Percentiles rank a stretch among this genome's conserved stretches.
phyloP scores from a whole-genome alignment of 2,888 invertebrate species.

The Pomacea canaliculata region DNA sequence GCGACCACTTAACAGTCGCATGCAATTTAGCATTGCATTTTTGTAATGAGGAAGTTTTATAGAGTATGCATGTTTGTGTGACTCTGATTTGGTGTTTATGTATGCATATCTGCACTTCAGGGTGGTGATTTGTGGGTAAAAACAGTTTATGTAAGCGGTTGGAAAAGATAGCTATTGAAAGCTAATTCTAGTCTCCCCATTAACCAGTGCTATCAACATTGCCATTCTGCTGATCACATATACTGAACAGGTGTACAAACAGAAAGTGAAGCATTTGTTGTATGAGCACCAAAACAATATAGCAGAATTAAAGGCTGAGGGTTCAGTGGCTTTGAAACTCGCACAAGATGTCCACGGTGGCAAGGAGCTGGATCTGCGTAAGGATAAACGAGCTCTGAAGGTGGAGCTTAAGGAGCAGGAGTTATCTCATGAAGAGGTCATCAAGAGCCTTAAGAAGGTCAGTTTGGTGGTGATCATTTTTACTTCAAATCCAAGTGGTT shows the following conservation, averaged over 20 bases:
- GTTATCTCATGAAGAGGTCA: conserved; percentile 79
- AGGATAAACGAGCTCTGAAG: conserved; percentile 80
- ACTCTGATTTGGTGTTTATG: too few relatives aligned
- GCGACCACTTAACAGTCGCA: too few relatives aligned
- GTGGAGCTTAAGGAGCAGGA: conserved; percentile 79
- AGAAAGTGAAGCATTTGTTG: conserved; percentile 92
- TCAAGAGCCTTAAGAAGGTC: conserved; percentile 80
- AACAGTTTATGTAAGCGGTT: too few relatives aligned
- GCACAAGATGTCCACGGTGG: conserved; percentile 85
- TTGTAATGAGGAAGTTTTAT: too few relatives aligned
- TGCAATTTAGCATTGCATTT: too few relatives aligned
- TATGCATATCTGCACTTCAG: too few relatives aligned
- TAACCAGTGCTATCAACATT: too few relatives aligned
- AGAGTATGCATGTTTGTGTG: too few relatives aligned
- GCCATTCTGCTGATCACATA: too few relatives aligned
- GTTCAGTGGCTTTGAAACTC: conserved; percentile 76
- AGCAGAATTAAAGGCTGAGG: conserved; percentile 86
- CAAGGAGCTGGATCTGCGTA: conserved; percentile 82
- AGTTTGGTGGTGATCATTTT: conserved; percentile 22
- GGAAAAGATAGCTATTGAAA: too few relatives aligned
- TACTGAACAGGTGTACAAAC: conserved; percentile 83
- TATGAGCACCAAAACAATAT: conserved; percentile 90
- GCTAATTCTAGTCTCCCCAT: too few relatives aligned
- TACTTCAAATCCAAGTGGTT: not conserved
- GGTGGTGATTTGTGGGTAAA: too few relatives aligned